phyloP scores from a whole-genome alignment of 1,140 invertebrate genomes.

The Acyrthosiphon pisum region DNA sequence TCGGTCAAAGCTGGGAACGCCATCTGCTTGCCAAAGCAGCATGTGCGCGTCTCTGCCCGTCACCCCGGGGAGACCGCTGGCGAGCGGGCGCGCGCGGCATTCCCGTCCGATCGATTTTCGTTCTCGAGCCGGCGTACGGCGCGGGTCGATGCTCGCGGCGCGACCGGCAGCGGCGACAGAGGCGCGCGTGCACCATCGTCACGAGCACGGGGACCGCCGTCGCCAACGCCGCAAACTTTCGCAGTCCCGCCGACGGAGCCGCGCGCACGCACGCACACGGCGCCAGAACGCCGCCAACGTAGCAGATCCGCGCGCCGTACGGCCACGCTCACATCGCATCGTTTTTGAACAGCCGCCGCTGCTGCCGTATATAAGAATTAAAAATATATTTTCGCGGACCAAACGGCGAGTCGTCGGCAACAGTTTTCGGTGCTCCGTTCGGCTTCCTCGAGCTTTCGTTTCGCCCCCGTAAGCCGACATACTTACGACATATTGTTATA shows the following conservation, averaged over 20 bases:
- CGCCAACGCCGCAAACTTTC: not conserved
- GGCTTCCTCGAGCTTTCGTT: not conserved
- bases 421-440: not conserved
- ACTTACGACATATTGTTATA: too few relatives aligned
- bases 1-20: conserved; percentile 49
- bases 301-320: not conserved
- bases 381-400: not conserved
- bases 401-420: not conserved
- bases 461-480: not conserved
- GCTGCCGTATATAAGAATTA: not conserved
- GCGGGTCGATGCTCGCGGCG: conserved; percentile 30
- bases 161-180: not conserved
- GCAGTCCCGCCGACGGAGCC: not conserved
- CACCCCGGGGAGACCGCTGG: conserved; percentile 7
- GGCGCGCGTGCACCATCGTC: conserved; percentile 14
- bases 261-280: not conserved
- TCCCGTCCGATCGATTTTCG: conserved; percentile 43
- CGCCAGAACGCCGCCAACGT: not conserved
- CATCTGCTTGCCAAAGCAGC: conserved; percentile 27
- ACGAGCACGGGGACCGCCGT: not conserved
- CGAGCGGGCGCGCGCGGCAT: not conserved
- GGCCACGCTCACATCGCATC: not conserved
- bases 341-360: not conserved
- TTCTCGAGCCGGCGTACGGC: conserved; percentile 27
- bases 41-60: not conserved